Evolutionary conservation across 2,113 vertebrate species (phyloP).

Genomic region (Sphyrna mokarran): DNA sequence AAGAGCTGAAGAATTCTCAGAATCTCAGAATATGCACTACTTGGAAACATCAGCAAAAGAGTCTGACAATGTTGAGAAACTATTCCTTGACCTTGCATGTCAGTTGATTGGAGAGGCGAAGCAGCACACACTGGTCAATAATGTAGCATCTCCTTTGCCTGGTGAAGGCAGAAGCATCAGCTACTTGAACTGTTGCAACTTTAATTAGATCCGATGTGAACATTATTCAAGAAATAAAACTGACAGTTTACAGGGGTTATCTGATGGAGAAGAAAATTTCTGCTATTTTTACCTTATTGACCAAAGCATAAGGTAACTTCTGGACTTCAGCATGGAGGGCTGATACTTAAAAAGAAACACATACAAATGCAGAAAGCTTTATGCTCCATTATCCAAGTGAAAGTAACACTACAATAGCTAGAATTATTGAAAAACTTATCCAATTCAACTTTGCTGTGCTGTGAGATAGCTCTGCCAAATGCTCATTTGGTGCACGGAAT

Average conservation of each 20-base stretch:
- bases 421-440: not conserved
- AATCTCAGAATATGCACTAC: slow-evolving; percentile 92
- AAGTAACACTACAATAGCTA: slow-evolving; percentile 14
- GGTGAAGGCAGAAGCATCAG: slow-evolving; percentile 95
- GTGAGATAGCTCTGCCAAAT: slow-evolving; percentile 24
- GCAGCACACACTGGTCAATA: slow-evolving; percentile 94
- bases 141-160: slow-evolving; percentile 81
- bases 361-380: not conserved
- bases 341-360: slow-evolving; percentile 27
- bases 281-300: slow-evolving; percentile 46
- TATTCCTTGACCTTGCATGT: slow-evolving; percentile 94
- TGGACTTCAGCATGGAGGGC: slow-evolving; percentile 51
- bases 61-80: slow-evolving; percentile 96
- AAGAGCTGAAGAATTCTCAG: slow-evolving; percentile 88
- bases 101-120: slow-evolving; percentile 88
- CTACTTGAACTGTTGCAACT: slow-evolving; percentile 97
- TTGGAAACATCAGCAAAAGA: slow-evolving; percentile 97
- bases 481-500: slow-evolving; percentile 5
- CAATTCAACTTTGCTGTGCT: slow-evolving; percentile 19
- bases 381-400: slow-evolving; percentile 11
- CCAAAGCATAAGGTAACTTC: slow-evolving; percentile 42
- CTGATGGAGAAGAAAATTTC: slow-evolving; percentile 45
- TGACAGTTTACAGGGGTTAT: slow-evolving; percentile 44
- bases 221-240: slow-evolving; percentile 43
- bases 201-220: slow-evolving; percentile 63